phyloP scores from a whole-genome alignment of 2,888 invertebrate species.

The Chromoteleia sp. region DNA sequence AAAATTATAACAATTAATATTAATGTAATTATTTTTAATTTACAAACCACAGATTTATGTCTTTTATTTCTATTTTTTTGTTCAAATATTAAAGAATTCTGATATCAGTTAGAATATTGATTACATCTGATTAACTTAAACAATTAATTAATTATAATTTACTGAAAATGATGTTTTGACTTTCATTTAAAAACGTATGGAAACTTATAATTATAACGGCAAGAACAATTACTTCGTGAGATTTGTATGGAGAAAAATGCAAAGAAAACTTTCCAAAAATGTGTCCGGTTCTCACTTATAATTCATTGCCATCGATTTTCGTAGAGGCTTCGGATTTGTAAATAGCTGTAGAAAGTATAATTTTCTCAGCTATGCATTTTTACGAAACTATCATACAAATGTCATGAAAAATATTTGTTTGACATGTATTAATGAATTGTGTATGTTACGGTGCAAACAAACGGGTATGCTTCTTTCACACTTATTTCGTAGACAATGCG shows the following conservation, averaged over 20 bases:
- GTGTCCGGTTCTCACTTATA: constrained; percentile 3
- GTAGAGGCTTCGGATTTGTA: constrained; percentile 8
- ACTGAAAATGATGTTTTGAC: too few species aligned
- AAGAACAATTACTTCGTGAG: too few species aligned
- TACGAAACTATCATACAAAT: constrained; percentile 41
- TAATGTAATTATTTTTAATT: too few species aligned
- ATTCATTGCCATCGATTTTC: constrained; percentile 20
- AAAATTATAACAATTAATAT: too few species aligned
- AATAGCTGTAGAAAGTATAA: constrained; percentile 32
- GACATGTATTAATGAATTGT: constrained; percentile 51
- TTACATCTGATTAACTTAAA: too few species aligned
- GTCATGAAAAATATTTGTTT: constrained; percentile 52
- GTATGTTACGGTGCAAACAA: constrained; percentile 12
- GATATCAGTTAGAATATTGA: too few species aligned
- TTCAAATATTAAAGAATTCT: too few species aligned
- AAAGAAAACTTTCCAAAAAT: constrained; percentile 21
- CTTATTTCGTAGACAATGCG: constrained; percentile 39
- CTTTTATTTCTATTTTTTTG: too few species aligned
- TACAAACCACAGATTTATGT: too few species aligned
- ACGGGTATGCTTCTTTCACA: constrained; percentile 1
- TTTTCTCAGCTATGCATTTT: constrained; percentile 11
- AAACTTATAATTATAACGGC: not conserved
- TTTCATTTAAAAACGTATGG: too few species aligned
- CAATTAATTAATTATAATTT: too few species aligned
- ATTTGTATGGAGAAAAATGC: constrained; percentile 7